A percentile compares a stretch with the other conserved stretches of the same genome.
Evolutionary conservation across 2,113 vertebrate genomes (phyloP).

Genomic region (Promerops cafer): DNA sequence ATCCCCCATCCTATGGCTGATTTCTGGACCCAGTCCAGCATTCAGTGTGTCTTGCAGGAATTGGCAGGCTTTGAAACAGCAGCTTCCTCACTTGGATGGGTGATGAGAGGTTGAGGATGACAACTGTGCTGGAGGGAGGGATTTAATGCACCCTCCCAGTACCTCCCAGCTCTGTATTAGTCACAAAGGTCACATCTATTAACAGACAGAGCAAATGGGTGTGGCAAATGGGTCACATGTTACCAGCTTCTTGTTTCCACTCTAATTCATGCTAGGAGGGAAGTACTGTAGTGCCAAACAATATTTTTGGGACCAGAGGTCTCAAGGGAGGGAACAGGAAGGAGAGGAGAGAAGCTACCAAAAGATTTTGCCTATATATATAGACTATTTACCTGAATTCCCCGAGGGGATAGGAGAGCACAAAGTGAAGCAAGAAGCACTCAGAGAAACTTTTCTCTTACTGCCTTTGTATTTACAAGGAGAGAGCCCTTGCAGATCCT

Average conservation of each 20-base stretch:
- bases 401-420: neutral
- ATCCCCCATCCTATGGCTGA: neutral
- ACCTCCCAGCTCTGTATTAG: neutral
- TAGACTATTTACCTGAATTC: neutral
- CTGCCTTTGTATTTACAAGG: neutral
- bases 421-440: neutral
- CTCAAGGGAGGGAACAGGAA: neutral
- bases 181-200: constrained; percentile 19
- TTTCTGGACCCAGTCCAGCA: neutral
- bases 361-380: neutral
- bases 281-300: neutral
- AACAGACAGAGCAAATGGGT: neutral
- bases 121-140: neutral
- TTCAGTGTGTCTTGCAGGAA: neutral
- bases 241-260: constrained; percentile 5
- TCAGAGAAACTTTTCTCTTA: neutral
- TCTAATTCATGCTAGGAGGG: neutral
- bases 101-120: neutral
- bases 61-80: neutral
- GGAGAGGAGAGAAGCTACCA: neutral
- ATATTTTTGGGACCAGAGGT: neutral
- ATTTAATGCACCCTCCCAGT: neutral
- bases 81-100: neutral
- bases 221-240: neutral
- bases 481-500: neutral